Conservation (phyloP, 2,113 vertebrate species). For the Zapornia atra region DNA sequence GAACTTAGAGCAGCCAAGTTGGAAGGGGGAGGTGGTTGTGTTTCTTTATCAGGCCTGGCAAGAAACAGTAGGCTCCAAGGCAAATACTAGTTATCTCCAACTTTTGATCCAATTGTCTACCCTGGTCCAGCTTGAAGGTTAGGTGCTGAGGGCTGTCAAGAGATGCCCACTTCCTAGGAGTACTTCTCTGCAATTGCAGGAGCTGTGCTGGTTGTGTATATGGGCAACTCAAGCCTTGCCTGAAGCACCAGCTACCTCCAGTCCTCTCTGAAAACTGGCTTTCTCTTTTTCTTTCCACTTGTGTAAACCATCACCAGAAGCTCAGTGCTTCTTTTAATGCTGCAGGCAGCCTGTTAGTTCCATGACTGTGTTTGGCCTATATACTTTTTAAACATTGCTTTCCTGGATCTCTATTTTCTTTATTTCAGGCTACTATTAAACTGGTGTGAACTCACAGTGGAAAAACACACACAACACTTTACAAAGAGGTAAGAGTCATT, state of each 20-base stretch:
- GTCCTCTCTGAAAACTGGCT: not conserved
- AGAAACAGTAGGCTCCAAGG: not conserved
- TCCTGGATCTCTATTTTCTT: not conserved
- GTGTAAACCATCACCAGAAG: not conserved
- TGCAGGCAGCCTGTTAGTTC: not conserved
- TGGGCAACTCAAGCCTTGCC: not conserved
- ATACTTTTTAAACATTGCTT: not conserved
- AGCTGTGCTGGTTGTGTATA: not conserved
- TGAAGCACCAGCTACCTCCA: not conserved
- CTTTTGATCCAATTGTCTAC: not conserved
- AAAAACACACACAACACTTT: not conserved
- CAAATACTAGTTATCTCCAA: not conserved
- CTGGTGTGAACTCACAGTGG: accelerated
- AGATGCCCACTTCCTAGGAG: not conserved
- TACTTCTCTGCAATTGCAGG: not conserved
- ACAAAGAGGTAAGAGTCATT: not conserved
- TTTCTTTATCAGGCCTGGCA: not conserved
- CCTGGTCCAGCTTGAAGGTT: not conserved
- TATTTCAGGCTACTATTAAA: not conserved
- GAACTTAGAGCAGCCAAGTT: not conserved
- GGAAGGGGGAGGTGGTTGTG: not conserved
- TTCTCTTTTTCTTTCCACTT: not conserved
- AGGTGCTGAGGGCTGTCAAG: not conserved
- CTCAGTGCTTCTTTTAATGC: not conserved
- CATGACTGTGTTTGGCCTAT: not conserved